Percentiles rank a stretch among this genome's conserved stretches.
Evolutionary conservation across 2,797 vertebrate genomes (phyloP).

Genomic region (Babyrousa celebensis): DNA sequence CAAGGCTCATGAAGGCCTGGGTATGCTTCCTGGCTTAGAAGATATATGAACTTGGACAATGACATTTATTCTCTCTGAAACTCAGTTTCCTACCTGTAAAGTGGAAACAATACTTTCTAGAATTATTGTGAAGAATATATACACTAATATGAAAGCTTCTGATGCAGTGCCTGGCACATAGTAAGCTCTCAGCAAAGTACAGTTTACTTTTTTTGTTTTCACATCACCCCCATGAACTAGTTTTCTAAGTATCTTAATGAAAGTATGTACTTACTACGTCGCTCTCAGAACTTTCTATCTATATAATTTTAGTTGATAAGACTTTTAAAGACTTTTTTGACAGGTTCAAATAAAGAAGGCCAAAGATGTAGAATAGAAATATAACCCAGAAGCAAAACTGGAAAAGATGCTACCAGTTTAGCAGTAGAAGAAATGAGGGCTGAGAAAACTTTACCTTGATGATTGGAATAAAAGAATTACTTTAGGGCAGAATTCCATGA

Average conservation of each 20-base stretch:
- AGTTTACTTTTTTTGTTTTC: not conserved
- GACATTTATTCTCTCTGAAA: not conserved
- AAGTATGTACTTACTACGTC: not conserved
- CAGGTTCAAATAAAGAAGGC: constrained; percentile 27
- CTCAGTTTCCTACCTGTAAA: not conserved
- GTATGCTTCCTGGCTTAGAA: not conserved
- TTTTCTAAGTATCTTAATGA: not conserved
- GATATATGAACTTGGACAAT: not conserved
- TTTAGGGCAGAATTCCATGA: not conserved
- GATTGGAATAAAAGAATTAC: not conserved
- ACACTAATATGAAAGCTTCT: not conserved
- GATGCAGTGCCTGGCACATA: not conserved
- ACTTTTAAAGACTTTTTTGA: constrained; percentile 10
- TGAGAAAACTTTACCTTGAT: not conserved
- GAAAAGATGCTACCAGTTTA: not conserved
- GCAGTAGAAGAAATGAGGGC: not conserved
- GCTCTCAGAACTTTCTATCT: constrained; percentile 8
- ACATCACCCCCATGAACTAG: not conserved
- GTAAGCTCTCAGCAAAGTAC: not conserved
- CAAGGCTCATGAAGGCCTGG: not conserved
- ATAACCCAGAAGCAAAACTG: not conserved
- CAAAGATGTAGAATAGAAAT: not conserved
- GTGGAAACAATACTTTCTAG: constrained; percentile 5
- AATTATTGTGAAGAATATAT: not conserved
- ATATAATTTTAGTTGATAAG: not conserved